These are phyloP conservation scores for Anguilla rostrata DNA, from an alignment of 2,113 vertebrate genomes.

Conservation along the genomic window DNA sequence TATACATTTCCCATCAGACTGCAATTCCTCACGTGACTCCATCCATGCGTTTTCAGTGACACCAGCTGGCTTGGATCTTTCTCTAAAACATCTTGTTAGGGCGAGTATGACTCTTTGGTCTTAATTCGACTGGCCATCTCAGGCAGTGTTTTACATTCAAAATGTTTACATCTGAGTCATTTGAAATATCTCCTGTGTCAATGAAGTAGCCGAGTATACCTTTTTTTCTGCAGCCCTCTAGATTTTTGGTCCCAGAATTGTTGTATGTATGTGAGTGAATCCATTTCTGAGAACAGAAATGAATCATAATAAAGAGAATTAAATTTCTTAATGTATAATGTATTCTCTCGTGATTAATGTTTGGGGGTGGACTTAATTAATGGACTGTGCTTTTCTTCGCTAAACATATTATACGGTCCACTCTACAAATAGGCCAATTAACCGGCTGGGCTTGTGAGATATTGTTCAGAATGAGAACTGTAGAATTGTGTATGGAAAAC, in stretches of 20 bases:
- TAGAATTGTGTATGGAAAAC: neutral
- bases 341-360: neutral
- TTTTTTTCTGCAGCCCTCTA: neutral
- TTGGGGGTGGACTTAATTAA: neutral
- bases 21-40: too few species aligned
- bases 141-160: neutral
- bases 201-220: neutral
- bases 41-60: too few species aligned
- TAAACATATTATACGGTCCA: conserved; percentile 5
- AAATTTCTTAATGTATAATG: neutral
- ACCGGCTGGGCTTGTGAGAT: neutral
- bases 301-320: neutral
- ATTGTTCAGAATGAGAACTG: neutral
- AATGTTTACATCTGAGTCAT: neutral
- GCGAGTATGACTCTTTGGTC: neutral
- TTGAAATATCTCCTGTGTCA: neutral
- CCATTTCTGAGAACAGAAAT: conserved; percentile 6
- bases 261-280: neutral
- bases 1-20: too few species aligned
- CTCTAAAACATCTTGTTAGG: too few species aligned
- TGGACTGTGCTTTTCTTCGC: neutral
- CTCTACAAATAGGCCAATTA: conserved; percentile 1
- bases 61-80: too few species aligned
- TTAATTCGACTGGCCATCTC: too few species aligned
- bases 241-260: neutral